A percentile compares a stretch with the other conserved stretches of the same genome.
These are phyloP conservation scores for Pelobates fuscus DNA, from an alignment of 2,113 vertebrate species.

Conservation along the genomic window DNA sequence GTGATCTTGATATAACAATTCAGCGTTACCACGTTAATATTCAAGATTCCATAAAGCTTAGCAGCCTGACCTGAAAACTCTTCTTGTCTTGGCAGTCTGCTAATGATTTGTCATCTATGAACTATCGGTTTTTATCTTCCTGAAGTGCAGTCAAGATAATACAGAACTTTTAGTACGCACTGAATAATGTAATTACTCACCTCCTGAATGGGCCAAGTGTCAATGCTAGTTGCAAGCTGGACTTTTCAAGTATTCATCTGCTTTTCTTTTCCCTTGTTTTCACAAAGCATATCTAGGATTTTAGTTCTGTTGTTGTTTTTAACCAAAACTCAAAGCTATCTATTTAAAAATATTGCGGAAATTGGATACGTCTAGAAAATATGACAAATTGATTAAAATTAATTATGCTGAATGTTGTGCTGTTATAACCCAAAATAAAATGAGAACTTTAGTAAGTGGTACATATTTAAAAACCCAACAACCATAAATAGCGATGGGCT, in stretches of 20 bases:
- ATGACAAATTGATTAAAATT: too few species aligned
- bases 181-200: constrained; percentile 11
- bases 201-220: constrained; percentile 1
- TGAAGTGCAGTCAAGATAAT: constrained; percentile 2
- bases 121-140: constrained; percentile 4
- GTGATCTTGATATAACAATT: too few species aligned
- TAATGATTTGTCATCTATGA: constrained; percentile 5
- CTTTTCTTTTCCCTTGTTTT: constrained; percentile 6
- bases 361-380: too few species aligned
- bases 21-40: too few species aligned
- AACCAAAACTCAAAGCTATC: too few species aligned
- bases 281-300: neutral
- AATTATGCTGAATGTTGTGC: too few species aligned
- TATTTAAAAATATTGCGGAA: too few species aligned
- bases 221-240: constrained; percentile 5
- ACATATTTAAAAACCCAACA: too few species aligned
- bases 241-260: constrained; percentile 6
- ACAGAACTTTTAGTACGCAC: constrained; percentile 1
- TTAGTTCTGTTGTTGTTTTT: too few species aligned
- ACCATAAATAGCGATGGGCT: too few species aligned
- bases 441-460: too few species aligned
- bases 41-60: neutral
- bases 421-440: too few species aligned
- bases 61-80: neutral
- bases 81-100: neutral